These are phyloP conservation scores for Theretra japonica DNA, from an alignment of 2,888 invertebrate genomes.

Conservation along the genomic window DNA sequence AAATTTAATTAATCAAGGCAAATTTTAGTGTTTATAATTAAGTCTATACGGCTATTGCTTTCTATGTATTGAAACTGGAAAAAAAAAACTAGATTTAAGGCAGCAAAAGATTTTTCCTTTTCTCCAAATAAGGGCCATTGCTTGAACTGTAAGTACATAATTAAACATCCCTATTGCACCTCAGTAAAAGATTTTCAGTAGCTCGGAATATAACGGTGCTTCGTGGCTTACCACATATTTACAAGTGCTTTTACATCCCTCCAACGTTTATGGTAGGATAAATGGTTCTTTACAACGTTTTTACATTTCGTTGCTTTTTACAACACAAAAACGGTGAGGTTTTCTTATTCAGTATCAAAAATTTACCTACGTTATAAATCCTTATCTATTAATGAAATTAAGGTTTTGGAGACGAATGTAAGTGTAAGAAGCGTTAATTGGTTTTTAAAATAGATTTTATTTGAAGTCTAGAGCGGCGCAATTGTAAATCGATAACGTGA, in stretches of 20 bases:
- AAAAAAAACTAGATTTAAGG: background rate
- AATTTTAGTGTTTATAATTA: too few relatives aligned
- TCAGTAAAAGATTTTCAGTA: conserved; percentile 20
- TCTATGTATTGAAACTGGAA: too few relatives aligned
- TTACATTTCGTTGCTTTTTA: conserved; percentile 19
- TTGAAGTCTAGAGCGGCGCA: background rate
- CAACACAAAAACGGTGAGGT: background rate
- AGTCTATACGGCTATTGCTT: too few relatives aligned
- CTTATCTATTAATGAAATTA: too few relatives aligned
- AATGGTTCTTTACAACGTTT: conserved; percentile 19
- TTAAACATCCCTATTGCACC: conserved; percentile 22
- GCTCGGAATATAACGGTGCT: conserved; percentile 23
- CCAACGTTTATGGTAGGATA: conserved; percentile 25
- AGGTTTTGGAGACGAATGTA: too few relatives aligned
- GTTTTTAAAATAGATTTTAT: background rate
- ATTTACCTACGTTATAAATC: too few relatives aligned
- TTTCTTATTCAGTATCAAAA: background rate
- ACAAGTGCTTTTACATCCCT: conserved; percentile 25
- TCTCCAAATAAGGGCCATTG: background rate
- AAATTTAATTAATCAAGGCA: background rate
- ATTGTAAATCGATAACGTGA: background rate
- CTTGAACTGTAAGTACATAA: background rate
- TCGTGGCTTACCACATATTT: conserved; percentile 25
- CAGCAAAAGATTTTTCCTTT: background rate
- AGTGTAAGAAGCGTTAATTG: background rate